Percentiles rank a stretch among this genome's conserved stretches.
Evolutionary conservation across 1,140 invertebrate genomes (phyloP).

Genomic region (Fopius arisanus): DNA sequence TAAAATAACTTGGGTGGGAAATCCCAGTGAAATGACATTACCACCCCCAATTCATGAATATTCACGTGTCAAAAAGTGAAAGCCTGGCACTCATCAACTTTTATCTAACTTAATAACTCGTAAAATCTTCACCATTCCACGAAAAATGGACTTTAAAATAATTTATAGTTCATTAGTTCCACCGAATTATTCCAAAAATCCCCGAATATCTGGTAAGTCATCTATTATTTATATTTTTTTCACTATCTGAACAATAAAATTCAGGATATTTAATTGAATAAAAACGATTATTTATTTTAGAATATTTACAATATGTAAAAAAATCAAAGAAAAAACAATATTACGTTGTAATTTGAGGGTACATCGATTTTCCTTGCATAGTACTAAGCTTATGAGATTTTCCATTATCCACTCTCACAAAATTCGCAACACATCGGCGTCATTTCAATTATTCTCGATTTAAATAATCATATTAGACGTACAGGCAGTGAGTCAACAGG

Average conservation of each 20-base stretch:
- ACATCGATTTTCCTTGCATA: conserved; percentile 46
- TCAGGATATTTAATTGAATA: conserved; percentile 44
- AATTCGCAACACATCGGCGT: not conserved
- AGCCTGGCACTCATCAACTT: not conserved
- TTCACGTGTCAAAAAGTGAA: conserved; percentile 41
- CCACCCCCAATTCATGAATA: conserved; percentile 36
- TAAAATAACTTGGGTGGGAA: conserved; percentile 56
- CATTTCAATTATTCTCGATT: not conserved
- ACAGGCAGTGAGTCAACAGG: conserved; percentile 30
- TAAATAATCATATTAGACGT: conserved; percentile 10
- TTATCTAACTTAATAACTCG: not conserved
- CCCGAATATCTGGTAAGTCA: no score
- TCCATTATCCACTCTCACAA: not conserved
- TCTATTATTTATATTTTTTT: no score
- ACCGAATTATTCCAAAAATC: no score
- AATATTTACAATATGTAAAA: conserved; percentile 58
- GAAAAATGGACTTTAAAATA: no score
- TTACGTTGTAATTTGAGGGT: conserved; percentile 36
- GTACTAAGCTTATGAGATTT: conserved; percentile 48
- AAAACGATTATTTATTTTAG: conserved; percentile 62
- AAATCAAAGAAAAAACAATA: conserved; percentile 49
- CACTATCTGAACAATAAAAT: no score
- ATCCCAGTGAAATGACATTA: conserved; percentile 49
- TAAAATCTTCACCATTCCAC: no score
- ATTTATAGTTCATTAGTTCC: no score